Conservation (phyloP, 2,113 vertebrate species). For the Ursus arctos region DNA sequence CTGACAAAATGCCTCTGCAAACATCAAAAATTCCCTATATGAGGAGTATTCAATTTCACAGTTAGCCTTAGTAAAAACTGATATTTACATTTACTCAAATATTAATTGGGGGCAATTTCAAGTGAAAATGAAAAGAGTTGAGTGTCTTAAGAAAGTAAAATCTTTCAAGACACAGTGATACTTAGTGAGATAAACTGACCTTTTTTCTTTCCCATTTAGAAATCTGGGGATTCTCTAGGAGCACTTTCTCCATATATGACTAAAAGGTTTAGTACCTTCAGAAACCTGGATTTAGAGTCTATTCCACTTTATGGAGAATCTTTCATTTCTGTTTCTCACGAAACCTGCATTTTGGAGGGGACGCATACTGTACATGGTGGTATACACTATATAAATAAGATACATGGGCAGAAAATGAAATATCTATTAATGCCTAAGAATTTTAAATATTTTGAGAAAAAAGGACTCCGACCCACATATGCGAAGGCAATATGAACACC, state of each 20-base stretch:
- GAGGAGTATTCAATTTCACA: conserved; percentile 82
- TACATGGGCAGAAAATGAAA: not conserved
- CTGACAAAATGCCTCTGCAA: conserved; percentile 85
- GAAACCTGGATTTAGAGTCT: not conserved
- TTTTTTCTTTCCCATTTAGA: not conserved
- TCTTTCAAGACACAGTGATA: not conserved
- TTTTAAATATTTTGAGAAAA: conserved; percentile 1
- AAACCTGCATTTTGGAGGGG: not conserved
- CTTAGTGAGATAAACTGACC: not conserved
- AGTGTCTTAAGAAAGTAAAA: conserved; percentile 27
- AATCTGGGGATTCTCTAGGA: not conserved
- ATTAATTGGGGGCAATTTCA: conserved; percentile 71
- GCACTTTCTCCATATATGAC: not conserved
- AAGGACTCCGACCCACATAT: not conserved
- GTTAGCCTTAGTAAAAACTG: conserved; percentile 80
- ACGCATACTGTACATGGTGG: not conserved
- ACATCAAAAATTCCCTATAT: conserved; percentile 81
- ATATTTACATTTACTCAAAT: conserved; percentile 82
- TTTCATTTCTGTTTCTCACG: not conserved
- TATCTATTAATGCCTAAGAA: not conserved
- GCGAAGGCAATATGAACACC: not conserved
- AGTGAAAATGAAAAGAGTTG: conserved; percentile 60
- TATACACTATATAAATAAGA: not conserved
- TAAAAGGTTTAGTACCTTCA: not conserved
- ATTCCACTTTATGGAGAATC: not conserved